Evolutionary conservation across 1,140 invertebrate genomes (phyloP), one percentile per base, ranked within the genome.

Genomic region (Metopolophium dirhodum): DNA sequence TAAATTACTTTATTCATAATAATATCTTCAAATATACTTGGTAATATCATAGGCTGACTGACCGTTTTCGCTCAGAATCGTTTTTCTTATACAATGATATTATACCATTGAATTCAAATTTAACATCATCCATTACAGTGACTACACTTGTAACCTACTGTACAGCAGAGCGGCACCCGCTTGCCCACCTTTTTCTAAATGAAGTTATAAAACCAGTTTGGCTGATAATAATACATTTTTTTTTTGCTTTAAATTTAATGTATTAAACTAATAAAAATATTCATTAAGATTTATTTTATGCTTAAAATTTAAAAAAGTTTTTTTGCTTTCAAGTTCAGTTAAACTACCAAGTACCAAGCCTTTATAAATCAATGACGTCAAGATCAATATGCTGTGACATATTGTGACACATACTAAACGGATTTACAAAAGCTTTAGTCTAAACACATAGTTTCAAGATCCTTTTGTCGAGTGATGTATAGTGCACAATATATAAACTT

Each of bases 351-450:
- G 83, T 86, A 77, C n/a, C 61, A 83, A 0, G 35, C 23, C 41
- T 30, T 86, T 86, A 18, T 86, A 54, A 89, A 89, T 89, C 51
- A 57, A 54, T 57, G 22, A 57, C 26, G 49, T 8, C 88, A 89
- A 54, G n/a, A 57, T 89, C 88, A 57, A 57, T 35, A 89, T 89
- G 51, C n/a, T 89, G 88, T 57, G 88, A 57, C 88, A 89, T 57
- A 89, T 89, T 89, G 86, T 51, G 20, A 57, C 35, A 57, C 35
- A 82, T 82, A 77, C 90, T 91, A 91, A 91, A 91, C n/a, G 90
- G 90, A 91, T 91, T 91, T 91, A 77, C 41, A 47, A 47, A 91
- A 77, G 37, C 61, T 18, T 77, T 77, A 82, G 68, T 91, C 61
- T 91, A 77, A 77, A 68, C 18, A 77, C 30, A 77, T n/a, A 91